A percentile compares a stretch with the other conserved stretches of the same genome.
phyloP scores from a whole-genome alignment of 2,888 invertebrate genomes.

The Xylocampa areola region DNA sequence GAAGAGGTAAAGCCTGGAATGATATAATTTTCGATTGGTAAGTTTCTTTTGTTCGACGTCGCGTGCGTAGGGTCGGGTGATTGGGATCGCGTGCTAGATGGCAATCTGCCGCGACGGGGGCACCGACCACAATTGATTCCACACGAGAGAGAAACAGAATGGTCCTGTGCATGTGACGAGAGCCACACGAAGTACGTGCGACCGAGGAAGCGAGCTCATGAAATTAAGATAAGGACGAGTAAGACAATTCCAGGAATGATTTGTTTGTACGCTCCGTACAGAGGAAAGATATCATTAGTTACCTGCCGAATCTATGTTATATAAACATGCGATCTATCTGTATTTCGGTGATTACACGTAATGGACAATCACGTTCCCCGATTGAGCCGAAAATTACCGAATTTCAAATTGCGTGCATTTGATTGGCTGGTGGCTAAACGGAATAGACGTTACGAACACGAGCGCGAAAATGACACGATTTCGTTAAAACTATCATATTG shows the following conservation, averaged over 20 bases:
- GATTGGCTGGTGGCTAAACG: slow-evolving; percentile 46
- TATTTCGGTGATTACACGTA: slow-evolving; percentile 39
- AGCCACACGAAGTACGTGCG: slow-evolving; percentile 39
- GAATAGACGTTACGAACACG: slow-evolving; percentile 26
- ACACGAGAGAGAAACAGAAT: slow-evolving; percentile 69
- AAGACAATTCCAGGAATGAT: slow-evolving; percentile 57
- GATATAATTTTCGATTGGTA: slow-evolving; percentile 75
- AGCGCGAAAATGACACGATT: slow-evolving; percentile 48
- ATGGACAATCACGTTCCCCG: slow-evolving; percentile 44
- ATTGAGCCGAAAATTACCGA: slow-evolving; percentile 52
- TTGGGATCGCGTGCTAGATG: slow-evolving; percentile 86
- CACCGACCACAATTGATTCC: slow-evolving; percentile 85
- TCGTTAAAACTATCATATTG: slow-evolving; percentile 37
- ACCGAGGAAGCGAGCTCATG: slow-evolving; percentile 55
- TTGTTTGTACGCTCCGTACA: slow-evolving; percentile 48
- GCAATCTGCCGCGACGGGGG: slow-evolving; percentile 80
- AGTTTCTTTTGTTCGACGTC: slow-evolving; percentile 81
- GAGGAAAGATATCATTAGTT: slow-evolving; percentile 44
- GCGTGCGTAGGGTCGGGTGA: slow-evolving; percentile 83
- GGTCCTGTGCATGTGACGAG: slow-evolving; percentile 59
- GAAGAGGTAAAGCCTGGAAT: slow-evolving; percentile 68
- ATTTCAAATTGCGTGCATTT: slow-evolving; percentile 52
- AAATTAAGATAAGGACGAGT: slow-evolving; percentile 60
- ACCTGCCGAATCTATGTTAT: slow-evolving; percentile 36
- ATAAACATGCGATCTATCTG: slow-evolving; percentile 48